Conservation (phyloP, 2,888 invertebrate species). For the Myathropa florea region DNA sequence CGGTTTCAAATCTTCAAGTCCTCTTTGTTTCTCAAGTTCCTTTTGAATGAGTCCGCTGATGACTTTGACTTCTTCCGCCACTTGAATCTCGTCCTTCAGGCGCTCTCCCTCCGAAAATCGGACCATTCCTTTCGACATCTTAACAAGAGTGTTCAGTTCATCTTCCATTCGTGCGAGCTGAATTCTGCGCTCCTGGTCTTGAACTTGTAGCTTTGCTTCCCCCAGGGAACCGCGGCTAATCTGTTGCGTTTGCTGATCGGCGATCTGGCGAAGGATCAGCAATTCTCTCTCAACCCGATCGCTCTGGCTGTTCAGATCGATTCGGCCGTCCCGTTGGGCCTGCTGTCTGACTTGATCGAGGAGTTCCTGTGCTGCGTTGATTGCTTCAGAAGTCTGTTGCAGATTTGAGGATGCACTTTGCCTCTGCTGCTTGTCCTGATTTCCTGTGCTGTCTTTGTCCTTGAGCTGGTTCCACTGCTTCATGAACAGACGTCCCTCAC, state of each 20-base stretch:
- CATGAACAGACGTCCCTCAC: slow-evolving; percentile 52
- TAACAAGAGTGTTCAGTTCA: not conserved
- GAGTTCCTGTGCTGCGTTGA: not conserved
- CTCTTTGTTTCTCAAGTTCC: not conserved
- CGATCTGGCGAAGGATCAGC: not conserved
- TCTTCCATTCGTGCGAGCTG: not conserved
- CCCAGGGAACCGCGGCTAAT: not conserved
- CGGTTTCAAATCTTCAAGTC: not conserved
- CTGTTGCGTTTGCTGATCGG: not conserved
- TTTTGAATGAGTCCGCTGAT: not conserved
- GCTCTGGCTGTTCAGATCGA: not conserved
- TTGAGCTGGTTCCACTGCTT: slow-evolving; percentile 49
- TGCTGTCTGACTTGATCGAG: not conserved
- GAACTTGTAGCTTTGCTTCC: not conserved
- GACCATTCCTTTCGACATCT: not conserved
- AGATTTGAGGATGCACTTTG: not conserved
- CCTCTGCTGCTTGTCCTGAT: not conserved
- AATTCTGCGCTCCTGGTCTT: not conserved
- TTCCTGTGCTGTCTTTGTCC: not conserved
- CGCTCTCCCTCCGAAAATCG: not conserved
- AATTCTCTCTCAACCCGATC: not conserved
- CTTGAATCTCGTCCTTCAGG: not conserved
- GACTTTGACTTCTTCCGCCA: not conserved
- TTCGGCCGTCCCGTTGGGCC: not conserved
- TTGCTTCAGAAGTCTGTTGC: not conserved